phyloP scores from a whole-genome alignment of 1,140 invertebrate genomes.

The Mizuhopecten yessoensis region DNA sequence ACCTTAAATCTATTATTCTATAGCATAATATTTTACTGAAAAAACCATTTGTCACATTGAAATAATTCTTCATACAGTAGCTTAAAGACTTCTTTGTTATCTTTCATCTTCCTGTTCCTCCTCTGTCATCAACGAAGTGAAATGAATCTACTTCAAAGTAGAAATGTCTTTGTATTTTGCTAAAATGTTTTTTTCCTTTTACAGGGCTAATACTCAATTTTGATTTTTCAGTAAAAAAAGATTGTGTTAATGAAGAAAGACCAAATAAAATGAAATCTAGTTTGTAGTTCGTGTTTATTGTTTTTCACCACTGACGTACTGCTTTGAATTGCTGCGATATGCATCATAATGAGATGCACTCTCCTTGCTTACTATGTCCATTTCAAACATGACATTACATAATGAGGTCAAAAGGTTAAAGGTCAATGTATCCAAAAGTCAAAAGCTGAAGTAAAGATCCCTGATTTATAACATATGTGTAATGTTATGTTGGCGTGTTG shows the following conservation, averaged over 20 bases:
- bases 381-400: too few species aligned
- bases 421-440: background rate
- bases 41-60: too few species aligned
- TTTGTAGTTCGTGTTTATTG: background rate
- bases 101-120: too few species aligned
- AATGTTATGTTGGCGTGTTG: background rate
- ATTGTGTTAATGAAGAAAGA: background rate
- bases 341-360: too few species aligned
- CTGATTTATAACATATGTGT: background rate
- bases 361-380: too few species aligned
- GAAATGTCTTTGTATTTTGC: background rate
- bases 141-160: background rate
- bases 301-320: background rate
- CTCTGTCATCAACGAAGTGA: background rate
- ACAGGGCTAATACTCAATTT: background rate
- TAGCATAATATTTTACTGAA: too few species aligned
- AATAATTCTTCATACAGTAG: too few species aligned
- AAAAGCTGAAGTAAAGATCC: background rate
- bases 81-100: too few species aligned
- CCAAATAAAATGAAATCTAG: background rate
- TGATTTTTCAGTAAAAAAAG: background rate
- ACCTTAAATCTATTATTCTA: too few species aligned
- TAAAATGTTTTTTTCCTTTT: background rate
- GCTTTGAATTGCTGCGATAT: background rate
- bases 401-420: constrained; percentile 6